Conservation (phyloP, 2,888 invertebrate genomes). For the Bembecia ichneumoniformis region DNA sequence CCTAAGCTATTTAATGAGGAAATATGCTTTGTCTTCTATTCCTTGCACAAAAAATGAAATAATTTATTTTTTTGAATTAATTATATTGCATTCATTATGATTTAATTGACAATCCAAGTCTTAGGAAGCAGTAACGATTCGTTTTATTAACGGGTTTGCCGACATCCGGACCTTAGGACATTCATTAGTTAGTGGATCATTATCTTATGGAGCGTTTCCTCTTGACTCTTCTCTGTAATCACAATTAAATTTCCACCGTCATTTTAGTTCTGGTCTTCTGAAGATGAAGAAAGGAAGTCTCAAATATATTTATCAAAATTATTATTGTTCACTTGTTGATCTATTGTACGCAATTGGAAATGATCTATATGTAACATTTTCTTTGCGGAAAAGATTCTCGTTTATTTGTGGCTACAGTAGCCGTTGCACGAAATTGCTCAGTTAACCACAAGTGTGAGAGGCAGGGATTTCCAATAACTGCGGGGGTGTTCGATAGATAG, state of each 20-base stretch:
- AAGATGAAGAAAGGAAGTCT: too few relatives aligned
- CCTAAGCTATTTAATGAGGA: neutral
- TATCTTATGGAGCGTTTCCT: slow-evolving; percentile 11
- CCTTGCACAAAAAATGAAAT: too few relatives aligned
- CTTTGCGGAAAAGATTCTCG: slow-evolving; percentile 20
- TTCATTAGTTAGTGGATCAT: slow-evolving; percentile 30
- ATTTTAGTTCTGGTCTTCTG: too few relatives aligned
- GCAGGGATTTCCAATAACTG: slow-evolving; percentile 46
- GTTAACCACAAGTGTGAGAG: slow-evolving; percentile 41
- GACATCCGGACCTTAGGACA: slow-evolving; percentile 26
- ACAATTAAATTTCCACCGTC: neutral
- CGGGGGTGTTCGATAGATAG: slow-evolving; percentile 44
- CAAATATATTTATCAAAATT: too few relatives aligned
- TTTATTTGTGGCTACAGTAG: neutral
- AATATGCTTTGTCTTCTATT: neutral
- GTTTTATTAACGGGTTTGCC: slow-evolving; percentile 29
- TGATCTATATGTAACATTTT: slow-evolving; percentile 1
- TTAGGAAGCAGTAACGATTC: slow-evolving; percentile 10
- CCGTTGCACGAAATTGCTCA: slow-evolving; percentile 35
- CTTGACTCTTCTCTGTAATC: neutral
- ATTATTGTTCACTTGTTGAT: too few relatives aligned
- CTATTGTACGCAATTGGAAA: too few relatives aligned
- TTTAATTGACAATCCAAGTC: too few relatives aligned
- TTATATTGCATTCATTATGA: too few relatives aligned
- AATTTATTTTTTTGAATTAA: too few relatives aligned